Evolutionary conservation across 2,113 vertebrate species (phyloP), one percentile per base, ranked within the genome.

Genomic region (Malaclemys terrapin): DNA sequence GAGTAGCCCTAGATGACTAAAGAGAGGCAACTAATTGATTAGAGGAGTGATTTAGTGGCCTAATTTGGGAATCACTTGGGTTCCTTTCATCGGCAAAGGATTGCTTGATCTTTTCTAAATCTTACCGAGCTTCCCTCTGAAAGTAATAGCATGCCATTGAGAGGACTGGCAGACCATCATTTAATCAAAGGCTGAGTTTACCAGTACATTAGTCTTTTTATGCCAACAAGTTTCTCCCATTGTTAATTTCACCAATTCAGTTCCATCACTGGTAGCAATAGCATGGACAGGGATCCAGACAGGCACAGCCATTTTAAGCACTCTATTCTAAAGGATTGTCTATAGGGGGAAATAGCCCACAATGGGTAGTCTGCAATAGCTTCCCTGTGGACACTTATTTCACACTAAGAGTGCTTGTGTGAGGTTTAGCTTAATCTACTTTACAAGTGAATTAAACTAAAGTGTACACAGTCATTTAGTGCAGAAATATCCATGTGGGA

Each of bases 101-200:
- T 53, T 81, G 7, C 52, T 25, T 86, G 35, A n/a, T 35, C 47
- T 20, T n/a, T 2, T 8, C 3, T 25, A 24, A 2, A 2, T 5
- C 5, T 7, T n/a, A 10, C 13, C 9, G 50, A 72, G 65, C 65
- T 84, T 94, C 52, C 69, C 84, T 84, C 91, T 91, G 87, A 95
- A 93, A 94, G 80, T 81, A 91, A 0, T 0, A 87, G 88, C 81
- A 42, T 38, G 91, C 93, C 93, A 96, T 85, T 82, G 0, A 0
- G 14, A 80, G 78, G 53, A 84, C 76, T 49, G 85, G 93, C 79
- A 78, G 89, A 91, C 85, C 95, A 80, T 45, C n/a, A 89, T 52
- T 91, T 81, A 53, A 54, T 95, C 97, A 91, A 78, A 89, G 82
- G 93, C 57, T 81, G 8, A 72, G 50, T 53, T 93, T 94, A 45